Base-by-base conservation (phyloP, 1,140 invertebrate genomes). In the Samia ricini region DNA sequence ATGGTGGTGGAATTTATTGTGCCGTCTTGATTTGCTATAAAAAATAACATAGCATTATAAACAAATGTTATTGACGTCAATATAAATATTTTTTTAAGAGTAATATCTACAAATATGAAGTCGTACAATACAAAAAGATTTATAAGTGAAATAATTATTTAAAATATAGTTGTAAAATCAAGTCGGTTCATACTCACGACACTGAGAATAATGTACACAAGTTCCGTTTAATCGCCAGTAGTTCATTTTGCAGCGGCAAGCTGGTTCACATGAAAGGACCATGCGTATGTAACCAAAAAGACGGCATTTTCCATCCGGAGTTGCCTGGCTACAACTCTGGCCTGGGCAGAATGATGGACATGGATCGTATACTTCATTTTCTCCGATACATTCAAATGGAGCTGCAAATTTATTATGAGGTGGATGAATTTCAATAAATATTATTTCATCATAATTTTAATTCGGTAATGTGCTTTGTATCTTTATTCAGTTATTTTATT, bases 101-200 rank as follows among this genome's bases (percentile, higher is more conserved):
- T n/a, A n/a, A n/a, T n/a, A n/a, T n/a, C n/a, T n/a, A n/a, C n/a
- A n/a, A n/a, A n/a, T n/a, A n/a, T n/a, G n/a, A 29, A 5, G 26
- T 2, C 1, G 10, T 42, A 12, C 33, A 42, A 1, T 42, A 15
- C 4, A 42, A 42, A 3, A 8, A 8, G 26, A 26, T 42, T 42
- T 12, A 4, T 42, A 15, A 42, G 10, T 42, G 4, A 42, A 4
- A 42, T 4, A 15, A 42, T 15, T 1, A 42, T 5, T 12, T 1
- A 42, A 4, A 42, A 10, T 15, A 42, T 7, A 4, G 3, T 26
- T 26, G 33, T 42, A 15, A 21, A 18, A 42, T 20, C n/a, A n/a
- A n/a, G n/a, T n/a, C n/a, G n/a, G n/a, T n/a, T n/a, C n/a, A 58
- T 33, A 58, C 57, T 59, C 49, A 59, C 57, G 15, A 23, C 57